Conservation (phyloP, 2,888 invertebrate genomes). For the Drosophila hamatofila region DNA sequence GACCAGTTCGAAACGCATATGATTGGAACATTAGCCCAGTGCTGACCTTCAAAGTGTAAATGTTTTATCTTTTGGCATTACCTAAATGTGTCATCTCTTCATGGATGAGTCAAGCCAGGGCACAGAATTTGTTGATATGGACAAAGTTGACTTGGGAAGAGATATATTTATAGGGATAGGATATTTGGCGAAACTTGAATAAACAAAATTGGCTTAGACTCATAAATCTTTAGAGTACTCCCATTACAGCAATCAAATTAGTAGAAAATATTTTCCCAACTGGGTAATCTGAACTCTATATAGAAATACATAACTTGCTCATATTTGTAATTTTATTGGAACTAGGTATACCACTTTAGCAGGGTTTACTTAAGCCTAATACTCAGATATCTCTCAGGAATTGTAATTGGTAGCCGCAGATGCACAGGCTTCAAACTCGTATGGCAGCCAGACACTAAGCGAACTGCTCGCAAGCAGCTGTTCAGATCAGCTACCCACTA, state of each 20-base stretch:
- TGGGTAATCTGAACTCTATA: background rate
- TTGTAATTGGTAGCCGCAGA: background rate
- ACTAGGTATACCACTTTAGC: background rate
- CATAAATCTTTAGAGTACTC: too few species aligned
- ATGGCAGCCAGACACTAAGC: background rate
- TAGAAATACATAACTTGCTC: background rate
- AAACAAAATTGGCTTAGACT: too few species aligned
- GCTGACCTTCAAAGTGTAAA: background rate
- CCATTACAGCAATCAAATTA: too few species aligned
- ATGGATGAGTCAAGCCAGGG: background rate
- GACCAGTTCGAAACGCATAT: slow-evolving; percentile 20
- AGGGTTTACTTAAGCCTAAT: background rate
- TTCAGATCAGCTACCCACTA: slow-evolving; percentile 29
- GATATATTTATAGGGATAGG: too few species aligned
- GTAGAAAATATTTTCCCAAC: too few species aligned
- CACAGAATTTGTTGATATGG: too few species aligned
- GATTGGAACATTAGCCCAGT: slow-evolving; percentile 23
- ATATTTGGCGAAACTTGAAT: too few species aligned
- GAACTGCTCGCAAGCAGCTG: slow-evolving; percentile 39
- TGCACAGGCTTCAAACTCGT: slow-evolving; percentile 8
- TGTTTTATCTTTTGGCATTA: background rate
- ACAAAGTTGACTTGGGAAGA: too few species aligned
- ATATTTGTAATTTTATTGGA: background rate
- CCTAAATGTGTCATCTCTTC: background rate
- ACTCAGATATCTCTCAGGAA: background rate